Base-by-base conservation (phyloP, 2,113 vertebrate species). In the Tretioscincus oriximinensis region DNA sequence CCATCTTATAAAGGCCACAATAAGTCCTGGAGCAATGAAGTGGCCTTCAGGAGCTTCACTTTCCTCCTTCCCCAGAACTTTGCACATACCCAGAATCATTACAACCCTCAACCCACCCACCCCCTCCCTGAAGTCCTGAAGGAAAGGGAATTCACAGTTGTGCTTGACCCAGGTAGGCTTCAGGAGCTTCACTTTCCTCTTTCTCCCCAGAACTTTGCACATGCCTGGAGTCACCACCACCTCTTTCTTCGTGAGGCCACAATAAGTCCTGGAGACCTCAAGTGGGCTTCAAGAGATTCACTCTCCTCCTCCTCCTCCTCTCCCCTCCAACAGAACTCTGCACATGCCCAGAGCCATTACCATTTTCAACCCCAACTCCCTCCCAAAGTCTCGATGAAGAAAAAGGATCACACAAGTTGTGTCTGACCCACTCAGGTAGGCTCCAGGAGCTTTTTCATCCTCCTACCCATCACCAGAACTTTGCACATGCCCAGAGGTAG, bases 311-410 rank as follows among this genome's bases (percentile, higher is more conserved):
- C 18, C 54, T 18, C 54, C 77, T 54, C 26, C 47, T 65, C 47
- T 65, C 54, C 65, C 9, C 45, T 51, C 18, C 26, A 51, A 29
- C 14, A 58, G 5, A 47, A 54, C 71, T 54, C 71, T 73, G 3
- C 24, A 29, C 71, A 73, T 73, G 71, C 71, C 29, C 71, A 29
- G 71, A 72, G 45, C 1, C 18, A 2, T 2, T 26, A 6, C 12
- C 18, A 7, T 18, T 20, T 2, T n/a, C n/a, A 10, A 28, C 12
- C 8, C 1, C 0, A 26, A 7, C 2, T 11, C 11, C 24, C 7
- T 26, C 63, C n/a, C 9, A 1, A 5, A 4, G 7, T 11, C 11
- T n/a, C n/a, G n/a, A n/a, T 12, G 63, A 26, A n/a, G 9, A 61
- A 61, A 5, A 61, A 22, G 60, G 5, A 22, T 5, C 18, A 20